A percentile compares a stretch with the other conserved stretches of the same genome.
Evolutionary conservation across 2,797 vertebrate genomes (phyloP).

Genomic region (Sparus aurata): DNA sequence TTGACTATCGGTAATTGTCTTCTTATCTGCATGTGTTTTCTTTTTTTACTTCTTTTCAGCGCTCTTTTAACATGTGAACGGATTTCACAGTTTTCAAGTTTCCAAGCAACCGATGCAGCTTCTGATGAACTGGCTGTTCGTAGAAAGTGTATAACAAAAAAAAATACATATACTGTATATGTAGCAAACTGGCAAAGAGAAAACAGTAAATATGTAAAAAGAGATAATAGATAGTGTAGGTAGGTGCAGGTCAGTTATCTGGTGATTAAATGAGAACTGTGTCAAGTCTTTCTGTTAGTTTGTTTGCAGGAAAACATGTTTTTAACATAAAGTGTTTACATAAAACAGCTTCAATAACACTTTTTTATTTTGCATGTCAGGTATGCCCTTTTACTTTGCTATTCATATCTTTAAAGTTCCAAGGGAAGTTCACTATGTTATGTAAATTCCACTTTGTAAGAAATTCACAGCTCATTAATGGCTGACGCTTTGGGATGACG

Average conservation of each 20-base stretch:
- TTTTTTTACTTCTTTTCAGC: not conserved
- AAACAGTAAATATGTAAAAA: not conserved
- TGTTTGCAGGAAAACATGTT: too few species aligned
- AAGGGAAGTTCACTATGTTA: too few species aligned
- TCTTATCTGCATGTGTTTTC: not conserved
- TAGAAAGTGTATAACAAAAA: too few species aligned
- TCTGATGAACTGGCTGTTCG: not conserved
- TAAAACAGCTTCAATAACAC: not conserved
- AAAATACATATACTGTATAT: too few species aligned
- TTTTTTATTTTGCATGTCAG: not conserved
- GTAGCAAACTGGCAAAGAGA: not conserved
- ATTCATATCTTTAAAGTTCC: not conserved
- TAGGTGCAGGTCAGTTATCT: conserved; percentile 2
- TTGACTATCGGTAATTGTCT: too few species aligned
- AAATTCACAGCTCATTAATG: too few species aligned
- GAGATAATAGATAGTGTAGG: conserved; percentile 11
- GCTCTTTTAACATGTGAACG: not conserved
- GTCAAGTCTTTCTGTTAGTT: not conserved
- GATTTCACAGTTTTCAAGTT: conserved; percentile 10
- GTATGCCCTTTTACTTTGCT: not conserved
- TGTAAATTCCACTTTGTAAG: too few species aligned
- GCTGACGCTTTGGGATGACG: too few species aligned
- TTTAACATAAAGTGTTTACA: not conserved
- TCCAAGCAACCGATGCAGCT: not conserved
- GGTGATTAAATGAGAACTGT: not conserved